A percentile compares a stretch with the other conserved stretches of the same genome.
These are phyloP conservation scores for Andrena hattorfiana DNA, from an alignment of 2,888 invertebrate species.

Conservation along the genomic window DNA sequence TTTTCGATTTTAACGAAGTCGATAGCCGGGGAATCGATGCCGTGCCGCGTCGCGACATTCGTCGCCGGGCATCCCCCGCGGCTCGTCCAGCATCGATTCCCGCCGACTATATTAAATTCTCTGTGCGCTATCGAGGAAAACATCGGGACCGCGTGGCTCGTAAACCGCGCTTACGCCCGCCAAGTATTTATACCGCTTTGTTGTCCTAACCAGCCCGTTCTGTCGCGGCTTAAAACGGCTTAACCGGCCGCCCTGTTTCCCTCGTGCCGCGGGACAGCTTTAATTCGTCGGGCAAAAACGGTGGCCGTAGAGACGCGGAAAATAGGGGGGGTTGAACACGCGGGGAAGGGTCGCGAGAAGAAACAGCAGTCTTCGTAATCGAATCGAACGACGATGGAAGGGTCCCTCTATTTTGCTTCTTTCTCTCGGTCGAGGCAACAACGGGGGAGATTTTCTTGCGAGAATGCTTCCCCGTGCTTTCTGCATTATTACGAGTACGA, in stretches of 20 bases:
- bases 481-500: constrained; percentile 19
- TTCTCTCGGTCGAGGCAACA: background rate
- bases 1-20: constrained; percentile 33
- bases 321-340: background rate
- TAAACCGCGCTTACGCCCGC: constrained; percentile 9
- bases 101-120: constrained; percentile 27
- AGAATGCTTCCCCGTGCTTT: constrained; percentile 7
- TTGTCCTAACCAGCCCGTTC: constrained; percentile 35
- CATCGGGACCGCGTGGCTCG: constrained; percentile 44
- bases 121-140: constrained; percentile 37
- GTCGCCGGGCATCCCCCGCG: constrained; percentile 9
- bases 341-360: background rate
- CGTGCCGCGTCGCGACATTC: background rate
- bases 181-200: constrained; percentile 42
- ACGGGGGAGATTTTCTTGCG: background rate
- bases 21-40: constrained; percentile 22
- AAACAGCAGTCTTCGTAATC: background rate
- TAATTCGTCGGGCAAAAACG: background rate
- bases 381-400: background rate
- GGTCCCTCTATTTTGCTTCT: background rate
- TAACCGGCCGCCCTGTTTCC: constrained; percentile 30
- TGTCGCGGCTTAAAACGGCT: constrained; percentile 36
- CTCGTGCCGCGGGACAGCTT: constrained; percentile 7
- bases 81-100: constrained; percentile 16
- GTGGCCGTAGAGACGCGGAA: too few relatives aligned